A percentile compares a stretch with the other conserved stretches of the same genome.
These are phyloP conservation scores for Eueides isabella DNA, from an alignment of 1,140 invertebrate species.

Conservation along the genomic window DNA sequence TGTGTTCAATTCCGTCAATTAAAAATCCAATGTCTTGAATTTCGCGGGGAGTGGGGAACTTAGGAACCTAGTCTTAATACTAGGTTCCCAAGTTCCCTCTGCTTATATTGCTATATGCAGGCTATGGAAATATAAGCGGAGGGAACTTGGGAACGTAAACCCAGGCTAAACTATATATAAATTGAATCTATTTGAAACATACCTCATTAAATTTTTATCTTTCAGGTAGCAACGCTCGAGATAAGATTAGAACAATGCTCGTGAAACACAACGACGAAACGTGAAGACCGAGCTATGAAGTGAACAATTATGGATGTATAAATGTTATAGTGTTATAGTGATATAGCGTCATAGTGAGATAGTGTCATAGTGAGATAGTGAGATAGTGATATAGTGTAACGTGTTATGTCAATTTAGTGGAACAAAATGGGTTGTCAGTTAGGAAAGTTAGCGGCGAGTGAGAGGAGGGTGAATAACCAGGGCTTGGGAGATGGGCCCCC, in stretches of 20 bases:
- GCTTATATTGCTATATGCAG: too few species aligned
- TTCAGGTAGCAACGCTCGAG: conserved; percentile 46
- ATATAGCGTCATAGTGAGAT: not conserved
- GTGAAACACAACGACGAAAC: not conserved
- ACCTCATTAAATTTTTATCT: conserved; percentile 47
- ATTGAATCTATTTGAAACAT: conserved; percentile 10
- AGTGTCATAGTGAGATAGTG: not conserved
- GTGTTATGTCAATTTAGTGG: conserved; percentile 18
- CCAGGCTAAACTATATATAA: not conserved
- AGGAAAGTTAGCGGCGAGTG: conserved; percentile 86
- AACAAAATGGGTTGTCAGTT: conserved; percentile 88
- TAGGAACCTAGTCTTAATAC: too few species aligned
- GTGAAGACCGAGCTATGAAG: not conserved
- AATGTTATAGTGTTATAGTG: not conserved
- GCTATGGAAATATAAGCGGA: too few species aligned
- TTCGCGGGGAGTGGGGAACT: too few species aligned
- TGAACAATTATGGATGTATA: conserved; percentile 8
- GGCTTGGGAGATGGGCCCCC: conserved; percentile 79
- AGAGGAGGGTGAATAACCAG: conserved; percentile 76
- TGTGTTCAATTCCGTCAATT: too few species aligned
- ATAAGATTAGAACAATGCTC: conserved; percentile 41
- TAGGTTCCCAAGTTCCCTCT: too few species aligned
- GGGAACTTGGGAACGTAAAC: too few species aligned
- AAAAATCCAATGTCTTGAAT: too few species aligned
- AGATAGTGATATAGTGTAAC: not conserved